These are phyloP conservation scores for Trogon melanurus DNA, from an alignment of 2,113 vertebrate species.

Conservation along the genomic window DNA sequence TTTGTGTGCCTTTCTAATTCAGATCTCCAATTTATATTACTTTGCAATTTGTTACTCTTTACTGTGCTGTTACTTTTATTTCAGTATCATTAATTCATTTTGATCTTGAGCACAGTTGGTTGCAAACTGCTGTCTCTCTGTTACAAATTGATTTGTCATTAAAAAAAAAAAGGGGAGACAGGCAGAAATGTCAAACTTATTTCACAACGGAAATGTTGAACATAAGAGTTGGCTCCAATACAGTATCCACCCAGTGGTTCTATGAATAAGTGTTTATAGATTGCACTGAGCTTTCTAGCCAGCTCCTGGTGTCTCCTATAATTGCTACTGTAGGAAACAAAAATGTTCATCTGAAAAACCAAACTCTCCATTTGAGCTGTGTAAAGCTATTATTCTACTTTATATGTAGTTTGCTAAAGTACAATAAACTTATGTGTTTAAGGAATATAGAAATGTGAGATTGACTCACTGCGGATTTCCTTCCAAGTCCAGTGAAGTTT, in stretches of 20 bases:
- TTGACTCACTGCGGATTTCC: not conserved
- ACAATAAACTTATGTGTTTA: constrained; percentile 43
- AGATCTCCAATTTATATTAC: not conserved
- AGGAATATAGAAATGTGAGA: constrained; percentile 1
- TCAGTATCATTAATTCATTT: constrained; percentile 43
- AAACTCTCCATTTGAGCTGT: constrained; percentile 66
- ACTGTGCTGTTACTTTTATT: constrained; percentile 38
- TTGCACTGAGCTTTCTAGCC: constrained; percentile 74
- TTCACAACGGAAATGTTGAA: constrained; percentile 69
- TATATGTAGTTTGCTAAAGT: constrained; percentile 63
- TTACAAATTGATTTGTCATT: constrained; percentile 62
- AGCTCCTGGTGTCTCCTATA: constrained; percentile 83
- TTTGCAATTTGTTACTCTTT: not conserved
- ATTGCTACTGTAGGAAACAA: constrained; percentile 84
- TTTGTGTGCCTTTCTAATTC: not conserved
- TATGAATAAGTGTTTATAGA: constrained; percentile 78
- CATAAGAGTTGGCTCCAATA: constrained; percentile 56
- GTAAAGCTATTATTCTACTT: constrained; percentile 59
- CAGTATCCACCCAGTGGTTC: constrained; percentile 75
- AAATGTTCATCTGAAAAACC: constrained; percentile 71
- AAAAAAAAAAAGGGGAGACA: constrained; percentile 18
- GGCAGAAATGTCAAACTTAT: constrained; percentile 65
- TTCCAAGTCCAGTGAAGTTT: not conserved
- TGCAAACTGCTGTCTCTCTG: constrained; percentile 47
- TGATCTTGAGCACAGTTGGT: constrained; percentile 65